Base-by-base conservation (phyloP, 92 coral and sea anemone genomes). In the Actinernus sp. region DNA sequence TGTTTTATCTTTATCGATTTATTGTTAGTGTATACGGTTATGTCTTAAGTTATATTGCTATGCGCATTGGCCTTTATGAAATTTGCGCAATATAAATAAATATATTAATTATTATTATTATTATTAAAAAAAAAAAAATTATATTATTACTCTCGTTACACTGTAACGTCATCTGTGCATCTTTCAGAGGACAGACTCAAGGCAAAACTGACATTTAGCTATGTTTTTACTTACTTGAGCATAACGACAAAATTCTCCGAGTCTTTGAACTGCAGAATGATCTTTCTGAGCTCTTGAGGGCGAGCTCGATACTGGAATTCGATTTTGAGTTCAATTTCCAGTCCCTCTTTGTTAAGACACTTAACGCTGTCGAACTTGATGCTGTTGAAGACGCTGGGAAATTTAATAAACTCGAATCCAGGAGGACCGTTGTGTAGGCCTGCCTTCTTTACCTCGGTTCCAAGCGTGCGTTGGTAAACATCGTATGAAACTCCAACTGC, bases 361-460 rank as follows among this genome's bases (percentile, higher is more conserved):
- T 52, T 48, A 34, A 83, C 79, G 5, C 65, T 64, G 21, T 19
- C 34, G 55, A 84, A 89, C 33, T 60, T 51, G 28, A 84, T 53
- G 22, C 83, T 78, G 11, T 79, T 72, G 76, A 89, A 89, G 3
- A 84, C 85, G 34, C 96, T 91, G 23, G 97, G 92, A 56, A 91
- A 91, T 41, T 73, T 91, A 71, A 91, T 87, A 34, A 82, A 91
- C 67, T 63, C 59, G 63, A 81, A 91, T 1, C 97, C 97, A 10
- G 93, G 97, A 1, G 93, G 65, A 1, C 93, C 97, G 38, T 63
- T 82, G 49, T 91, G 97, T 16, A 91, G 85, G 27, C 97, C 97
- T 4, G 92, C 84, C 44, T 82, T 91, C 73, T 65, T 62, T 19
- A 78, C 92, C 9, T 70, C 73, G 12, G 63, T 62, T 33, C 84